Conservation (phyloP, 2,797 vertebrate species). For the Nyctibius grandis region DNA sequence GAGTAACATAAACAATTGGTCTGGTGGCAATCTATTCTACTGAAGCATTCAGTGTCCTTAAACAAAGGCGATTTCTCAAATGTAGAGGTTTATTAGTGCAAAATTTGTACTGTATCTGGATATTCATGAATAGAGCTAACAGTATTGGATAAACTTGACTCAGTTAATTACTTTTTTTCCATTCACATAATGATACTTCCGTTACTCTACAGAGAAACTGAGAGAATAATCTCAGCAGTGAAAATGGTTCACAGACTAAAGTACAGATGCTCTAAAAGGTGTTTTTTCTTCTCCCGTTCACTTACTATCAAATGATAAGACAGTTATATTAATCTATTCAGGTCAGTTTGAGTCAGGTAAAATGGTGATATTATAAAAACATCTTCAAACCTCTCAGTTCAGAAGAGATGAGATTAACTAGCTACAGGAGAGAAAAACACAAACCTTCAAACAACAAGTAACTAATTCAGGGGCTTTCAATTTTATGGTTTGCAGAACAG, state of each 20-base stretch:
- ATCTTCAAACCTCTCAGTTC: background rate
- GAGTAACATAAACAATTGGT: slow-evolving; percentile 1
- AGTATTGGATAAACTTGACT: background rate
- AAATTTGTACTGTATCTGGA: background rate
- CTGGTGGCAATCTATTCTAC: slow-evolving; percentile 7
- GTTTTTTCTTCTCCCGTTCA: background rate
- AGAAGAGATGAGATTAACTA: background rate
- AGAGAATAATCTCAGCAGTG: background rate
- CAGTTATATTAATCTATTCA: background rate
- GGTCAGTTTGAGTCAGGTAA: background rate
- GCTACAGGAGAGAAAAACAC: background rate
- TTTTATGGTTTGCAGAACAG: slow-evolving; percentile 18
- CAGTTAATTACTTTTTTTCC: slow-evolving; percentile 38
- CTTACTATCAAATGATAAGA: background rate
- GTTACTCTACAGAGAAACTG: background rate
- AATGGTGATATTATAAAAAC: background rate
- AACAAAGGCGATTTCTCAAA: slow-evolving; percentile 32
- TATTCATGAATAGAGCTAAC: slow-evolving; percentile 27
- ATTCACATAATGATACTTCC: background rate
- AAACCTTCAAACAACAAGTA: background rate
- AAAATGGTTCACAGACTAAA: background rate
- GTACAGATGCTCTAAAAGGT: background rate
- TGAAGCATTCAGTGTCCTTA: background rate
- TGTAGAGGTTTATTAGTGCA: slow-evolving; percentile 11
- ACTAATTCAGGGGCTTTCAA: slow-evolving; percentile 38